Evolutionary conservation across 2,888 invertebrate species (phyloP), one percentile per base, ranked within the genome.

Genomic region (Drosophila sordidula): DNA sequence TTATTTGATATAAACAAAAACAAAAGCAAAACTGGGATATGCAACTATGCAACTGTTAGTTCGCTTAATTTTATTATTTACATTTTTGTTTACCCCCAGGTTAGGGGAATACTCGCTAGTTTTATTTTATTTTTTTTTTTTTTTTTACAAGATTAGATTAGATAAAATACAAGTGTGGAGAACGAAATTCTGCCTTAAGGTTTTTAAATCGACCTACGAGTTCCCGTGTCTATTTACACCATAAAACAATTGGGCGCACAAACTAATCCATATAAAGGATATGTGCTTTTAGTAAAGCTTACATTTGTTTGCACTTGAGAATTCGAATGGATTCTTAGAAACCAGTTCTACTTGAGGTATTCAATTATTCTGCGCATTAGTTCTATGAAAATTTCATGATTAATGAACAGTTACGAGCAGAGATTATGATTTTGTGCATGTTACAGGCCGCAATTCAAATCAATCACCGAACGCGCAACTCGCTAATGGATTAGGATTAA

Each of bases 381-480:
- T 29, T 46, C 25, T 14, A 56, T 41, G 11, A 49, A 46, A 36
- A 38, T 38, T n/a, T 39, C 14, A 16, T 68, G 57, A 62, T 58
- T 71, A 63, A 75, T 75, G 57, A 38, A 52, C 41, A 36, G 38
- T 58, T 41, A 22, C 12, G 11, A 47, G 12, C 38, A 47, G 16
- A 34, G 52, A 49, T 56, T 68, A 57, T 49, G 26, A 49, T 38
- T 29, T 42, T 18, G 16, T 46, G 16, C 11, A 51, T 70, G 16
- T 52, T 47, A 26, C 36, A 54, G 14, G 8, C 29, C n/a, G 22
- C n/a, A 29, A 44, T 41, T 38, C 59, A 14, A 61, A 87, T 80
- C 61, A 78, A 87, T 82, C 75, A 74, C 18, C 3, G 12, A 38
- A 26, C 9, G 65, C 25, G 29, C 32, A 6, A 14, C 1, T 52